Percentiles rank a stretch among this genome's conserved stretches.
Conservation (phyloP, 2,888 invertebrate genomes). For the Coelopa pilipes region DNA sequence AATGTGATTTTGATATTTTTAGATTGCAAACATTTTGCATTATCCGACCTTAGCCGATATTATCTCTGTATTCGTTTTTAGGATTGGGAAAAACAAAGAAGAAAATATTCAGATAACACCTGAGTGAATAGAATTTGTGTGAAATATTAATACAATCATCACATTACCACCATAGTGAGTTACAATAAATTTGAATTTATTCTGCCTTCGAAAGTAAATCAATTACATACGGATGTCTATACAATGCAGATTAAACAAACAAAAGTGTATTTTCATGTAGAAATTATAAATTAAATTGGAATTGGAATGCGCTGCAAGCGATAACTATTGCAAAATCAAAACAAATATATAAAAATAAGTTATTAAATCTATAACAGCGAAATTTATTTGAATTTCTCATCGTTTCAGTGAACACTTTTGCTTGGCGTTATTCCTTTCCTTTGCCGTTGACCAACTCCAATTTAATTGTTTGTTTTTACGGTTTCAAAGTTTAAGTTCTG, state of each 20-base stretch:
- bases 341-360: slow-evolving; percentile 35
- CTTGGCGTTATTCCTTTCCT: slow-evolving; percentile 3
- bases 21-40: not conserved
- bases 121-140: too few species aligned
- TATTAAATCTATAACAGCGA: slow-evolving; percentile 28
- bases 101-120: too few species aligned
- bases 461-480: slow-evolving; percentile 36
- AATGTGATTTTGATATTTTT: not conserved
- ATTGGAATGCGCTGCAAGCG: not conserved
- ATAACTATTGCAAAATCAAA: slow-evolving; percentile 2
- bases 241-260: not conserved
- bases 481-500: slow-evolving; percentile 16
- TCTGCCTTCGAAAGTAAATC: slow-evolving; percentile 6
- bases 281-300: slow-evolving; percentile 5
- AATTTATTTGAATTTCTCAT: slow-evolving; percentile 22
- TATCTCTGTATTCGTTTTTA: not conserved
- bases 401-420: slow-evolving; percentile 26
- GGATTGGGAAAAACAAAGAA: not conserved
- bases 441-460: slow-evolving; percentile 15
- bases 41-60: too few species aligned
- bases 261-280: not conserved
- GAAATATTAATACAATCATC: too few species aligned
- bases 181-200: slow-evolving; percentile 1
- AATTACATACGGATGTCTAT: not conserved
- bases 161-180: not conserved